Percentiles rank a stretch among this genome's conserved stretches.
Evolutionary conservation across 92 coral and sea anemone genomes (phyloP).

Genomic region (Actinostola sp.): DNA sequence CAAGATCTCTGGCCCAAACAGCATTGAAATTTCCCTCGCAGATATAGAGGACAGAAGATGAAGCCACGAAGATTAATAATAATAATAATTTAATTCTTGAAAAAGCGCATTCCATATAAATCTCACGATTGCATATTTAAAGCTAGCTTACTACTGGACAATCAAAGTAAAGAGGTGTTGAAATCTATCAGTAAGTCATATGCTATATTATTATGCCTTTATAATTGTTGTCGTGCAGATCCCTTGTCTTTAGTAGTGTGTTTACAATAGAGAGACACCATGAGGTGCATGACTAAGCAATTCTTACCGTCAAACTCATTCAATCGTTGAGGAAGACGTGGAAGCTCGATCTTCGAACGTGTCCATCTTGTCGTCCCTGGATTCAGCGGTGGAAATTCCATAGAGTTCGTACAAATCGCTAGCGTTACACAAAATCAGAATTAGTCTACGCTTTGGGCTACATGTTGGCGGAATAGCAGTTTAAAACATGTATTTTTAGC

Average conservation of each 20-base stretch:
- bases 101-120: too few relatives aligned
- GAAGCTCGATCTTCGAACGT: conserved; percentile 78
- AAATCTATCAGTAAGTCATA: too few relatives aligned
- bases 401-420: conserved; percentile 3
- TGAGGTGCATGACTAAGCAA: neutral
- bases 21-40: too few relatives aligned
- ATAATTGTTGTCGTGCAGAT: too few relatives aligned
- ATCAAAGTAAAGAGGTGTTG: too few relatives aligned
- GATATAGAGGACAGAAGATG: too few relatives aligned
- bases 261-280: neutral
- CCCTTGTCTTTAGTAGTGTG: neutral
- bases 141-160: too few relatives aligned
- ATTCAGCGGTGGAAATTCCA: conserved; percentile 46
- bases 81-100: too few relatives aligned
- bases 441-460: conserved; percentile 11
- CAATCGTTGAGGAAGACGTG: conserved; percentile 65
- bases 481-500: conserved; percentile 3
- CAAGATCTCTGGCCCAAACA: too few relatives aligned
- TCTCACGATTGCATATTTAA: too few relatives aligned
- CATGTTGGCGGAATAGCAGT: conserved; percentile 14
- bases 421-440: neutral
- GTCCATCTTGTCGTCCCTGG: conserved; percentile 82
- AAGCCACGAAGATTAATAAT: too few relatives aligned
- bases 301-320: conserved; percentile 82
- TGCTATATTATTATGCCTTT: too few relatives aligned